Evolutionary conservation across 1,140 invertebrate species (phyloP).

Genomic region (Semibalanus balanoides): DNA sequence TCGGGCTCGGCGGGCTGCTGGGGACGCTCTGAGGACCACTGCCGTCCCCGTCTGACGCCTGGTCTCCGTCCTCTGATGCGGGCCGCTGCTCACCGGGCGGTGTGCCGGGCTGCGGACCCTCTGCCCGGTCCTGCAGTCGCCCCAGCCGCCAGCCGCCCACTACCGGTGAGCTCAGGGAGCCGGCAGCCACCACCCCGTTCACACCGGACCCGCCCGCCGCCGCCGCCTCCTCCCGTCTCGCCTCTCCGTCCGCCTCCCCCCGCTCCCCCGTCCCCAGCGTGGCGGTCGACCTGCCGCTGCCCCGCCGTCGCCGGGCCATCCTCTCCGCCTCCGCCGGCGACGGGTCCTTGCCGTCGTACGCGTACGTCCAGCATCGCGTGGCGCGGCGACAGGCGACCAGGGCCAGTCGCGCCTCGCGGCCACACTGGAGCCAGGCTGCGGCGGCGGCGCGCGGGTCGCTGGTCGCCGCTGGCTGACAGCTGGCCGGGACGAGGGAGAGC

Average conservation of each 20-base stretch:
- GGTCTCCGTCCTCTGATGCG: constrained; percentile 65
- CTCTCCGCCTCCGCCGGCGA: constrained; percentile 23
- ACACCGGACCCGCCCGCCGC: too few relatives aligned
- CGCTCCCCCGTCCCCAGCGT: not conserved
- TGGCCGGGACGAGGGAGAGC: constrained; percentile 54
- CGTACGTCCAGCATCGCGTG: constrained; percentile 57
- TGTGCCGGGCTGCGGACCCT: not conserved
- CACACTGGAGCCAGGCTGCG: constrained; percentile 8
- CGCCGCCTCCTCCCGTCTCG: too few relatives aligned
- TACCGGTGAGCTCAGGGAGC: too few relatives aligned
- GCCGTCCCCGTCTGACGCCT: too few relatives aligned
- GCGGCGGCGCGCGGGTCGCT: constrained; percentile 10
- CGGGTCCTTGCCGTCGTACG: constrained; percentile 50
- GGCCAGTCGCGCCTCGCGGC: constrained; percentile 7
- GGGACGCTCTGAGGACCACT: too few relatives aligned
- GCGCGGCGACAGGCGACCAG: constrained; percentile 44
- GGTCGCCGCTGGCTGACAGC: constrained; percentile 24
- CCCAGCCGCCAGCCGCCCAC: too few relatives aligned
- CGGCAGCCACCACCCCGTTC: not conserved
- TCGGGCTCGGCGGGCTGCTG: too few relatives aligned
- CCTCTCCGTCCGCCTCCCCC: not conserved
- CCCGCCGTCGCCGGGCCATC: constrained; percentile 16
- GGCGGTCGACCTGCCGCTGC: constrained; percentile 7
- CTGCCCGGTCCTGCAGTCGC: not conserved
- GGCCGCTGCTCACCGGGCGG: constrained; percentile 64